Percentiles rank a stretch among this genome's conserved stretches.
Conservation (phyloP, 2,888 invertebrate species). For the Tetramorium bicarinatum region DNA sequence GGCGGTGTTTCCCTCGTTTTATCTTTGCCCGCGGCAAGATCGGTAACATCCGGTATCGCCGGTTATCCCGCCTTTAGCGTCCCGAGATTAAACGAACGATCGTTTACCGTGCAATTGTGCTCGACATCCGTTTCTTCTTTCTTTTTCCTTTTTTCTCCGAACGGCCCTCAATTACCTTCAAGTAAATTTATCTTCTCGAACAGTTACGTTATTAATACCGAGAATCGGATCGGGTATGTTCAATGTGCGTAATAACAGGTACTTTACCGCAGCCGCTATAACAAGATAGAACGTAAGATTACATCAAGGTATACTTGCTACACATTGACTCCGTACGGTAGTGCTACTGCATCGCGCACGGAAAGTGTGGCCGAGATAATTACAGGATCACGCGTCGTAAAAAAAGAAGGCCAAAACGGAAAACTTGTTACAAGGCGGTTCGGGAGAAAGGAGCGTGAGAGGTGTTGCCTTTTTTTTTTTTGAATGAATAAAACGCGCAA, state of each 20-base stretch:
- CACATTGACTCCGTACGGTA: slow-evolving; percentile 60
- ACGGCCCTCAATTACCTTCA: slow-evolving; percentile 12
- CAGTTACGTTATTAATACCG: slow-evolving; percentile 35
- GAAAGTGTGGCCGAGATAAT: slow-evolving; percentile 61
- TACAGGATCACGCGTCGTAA: slow-evolving; percentile 46
- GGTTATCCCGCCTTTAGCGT: background rate
- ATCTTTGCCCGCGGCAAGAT: background rate
- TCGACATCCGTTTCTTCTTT: slow-evolving; percentile 5
- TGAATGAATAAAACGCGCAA: background rate
- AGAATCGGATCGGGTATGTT: slow-evolving; percentile 20
- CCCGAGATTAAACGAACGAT: slow-evolving; percentile 7
- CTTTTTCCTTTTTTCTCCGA: background rate
- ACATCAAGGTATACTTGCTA: slow-evolving; percentile 63
- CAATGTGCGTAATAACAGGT: slow-evolving; percentile 7
- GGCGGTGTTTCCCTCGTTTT: background rate
- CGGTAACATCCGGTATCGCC: background rate
- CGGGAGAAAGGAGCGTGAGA: background rate
- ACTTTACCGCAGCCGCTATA: slow-evolving; percentile 49
- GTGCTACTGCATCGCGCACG: slow-evolving; percentile 67
- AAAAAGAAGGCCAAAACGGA: slow-evolving; percentile 21
- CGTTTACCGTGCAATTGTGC: slow-evolving; percentile 25
- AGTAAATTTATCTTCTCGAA: slow-evolving; percentile 24
- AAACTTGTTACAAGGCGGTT: slow-evolving; percentile 43
- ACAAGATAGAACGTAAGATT: slow-evolving; percentile 68
- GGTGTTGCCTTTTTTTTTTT: background rate